These are phyloP conservation scores for Drosophila rufa DNA, from an alignment of 1,140 invertebrate species.

Conservation along the genomic window DNA sequence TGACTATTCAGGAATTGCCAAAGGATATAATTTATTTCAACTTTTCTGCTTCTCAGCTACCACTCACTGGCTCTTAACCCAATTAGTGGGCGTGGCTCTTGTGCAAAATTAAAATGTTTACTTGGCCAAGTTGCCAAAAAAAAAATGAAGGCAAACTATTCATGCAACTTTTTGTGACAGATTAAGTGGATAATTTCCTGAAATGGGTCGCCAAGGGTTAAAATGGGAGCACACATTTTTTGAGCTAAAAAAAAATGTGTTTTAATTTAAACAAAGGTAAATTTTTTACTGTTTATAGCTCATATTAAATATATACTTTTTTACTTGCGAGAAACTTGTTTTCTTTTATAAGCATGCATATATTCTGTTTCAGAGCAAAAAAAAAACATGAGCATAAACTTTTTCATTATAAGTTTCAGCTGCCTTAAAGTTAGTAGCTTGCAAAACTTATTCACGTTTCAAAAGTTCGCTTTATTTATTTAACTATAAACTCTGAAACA, in stretches of 20 bases:
- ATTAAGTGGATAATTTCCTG: slow-evolving; percentile 53
- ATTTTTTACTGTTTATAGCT: neutral
- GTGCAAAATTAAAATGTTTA: slow-evolving; percentile 61
- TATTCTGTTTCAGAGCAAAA: neutral
- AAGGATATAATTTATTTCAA: slow-evolving; percentile 46
- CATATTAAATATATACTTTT: neutral
- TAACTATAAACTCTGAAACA: neutral
- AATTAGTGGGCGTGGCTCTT: slow-evolving; percentile 68
- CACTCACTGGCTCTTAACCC: slow-evolving; percentile 28
- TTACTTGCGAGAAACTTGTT: neutral
- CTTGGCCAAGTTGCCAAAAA: slow-evolving; percentile 42
- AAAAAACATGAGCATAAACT: neutral
- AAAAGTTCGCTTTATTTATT: neutral
- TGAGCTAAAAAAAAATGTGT: neutral
- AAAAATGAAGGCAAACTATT: slow-evolving; percentile 20
- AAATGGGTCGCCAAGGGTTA: slow-evolving; percentile 41
- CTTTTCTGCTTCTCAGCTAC: slow-evolving; percentile 12
- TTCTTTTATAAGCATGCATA: neutral
- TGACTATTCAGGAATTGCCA: slow-evolving; percentile 33
- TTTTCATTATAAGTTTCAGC: neutral
- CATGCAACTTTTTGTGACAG: slow-evolving; percentile 41
- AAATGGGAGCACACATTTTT: neutral
- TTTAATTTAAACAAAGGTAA: neutral
- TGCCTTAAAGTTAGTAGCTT: neutral
- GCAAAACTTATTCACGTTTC: neutral